These are phyloP conservation scores for Lycophotia porphyrea DNA, from an alignment of 2,888 invertebrate species.

Conservation along the genomic window DNA sequence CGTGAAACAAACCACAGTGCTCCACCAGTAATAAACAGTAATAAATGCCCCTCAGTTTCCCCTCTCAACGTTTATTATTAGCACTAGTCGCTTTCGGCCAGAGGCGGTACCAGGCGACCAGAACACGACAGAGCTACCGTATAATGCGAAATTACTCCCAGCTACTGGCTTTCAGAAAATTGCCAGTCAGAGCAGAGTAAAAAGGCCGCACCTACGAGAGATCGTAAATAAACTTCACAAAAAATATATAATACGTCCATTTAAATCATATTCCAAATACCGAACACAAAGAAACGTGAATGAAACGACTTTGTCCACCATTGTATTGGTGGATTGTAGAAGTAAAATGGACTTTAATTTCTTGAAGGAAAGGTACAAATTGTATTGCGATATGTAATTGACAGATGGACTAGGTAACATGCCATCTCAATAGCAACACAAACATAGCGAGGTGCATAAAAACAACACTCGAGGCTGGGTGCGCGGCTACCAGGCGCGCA, in stretches of 20 bases:
- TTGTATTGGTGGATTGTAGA: conserved; percentile 71
- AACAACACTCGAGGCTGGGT: conserved; percentile 80
- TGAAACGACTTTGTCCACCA: conserved; percentile 81
- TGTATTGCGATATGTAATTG: conserved; percentile 57
- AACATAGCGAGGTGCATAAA: conserved; percentile 84
- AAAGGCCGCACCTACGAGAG: conserved; percentile 60
- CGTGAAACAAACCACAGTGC: conserved; percentile 63
- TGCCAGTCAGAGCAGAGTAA: conserved; percentile 55
- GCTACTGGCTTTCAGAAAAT: conserved; percentile 67
- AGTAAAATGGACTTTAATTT: conserved; percentile 58
- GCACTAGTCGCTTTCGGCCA: conserved; percentile 66
- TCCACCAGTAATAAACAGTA: conserved; percentile 66
- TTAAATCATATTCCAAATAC: conserved; percentile 83
- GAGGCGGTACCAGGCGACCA: conserved; percentile 75
- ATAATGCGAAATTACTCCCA: conserved; percentile 64
- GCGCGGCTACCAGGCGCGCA: conserved; percentile 84
- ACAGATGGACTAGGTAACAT: conserved; percentile 74
- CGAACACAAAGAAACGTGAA: conserved; percentile 83
- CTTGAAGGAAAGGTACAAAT: conserved; percentile 56
- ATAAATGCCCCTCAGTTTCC: conserved; percentile 67
- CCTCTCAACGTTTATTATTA: conserved; percentile 71
- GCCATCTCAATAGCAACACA: conserved; percentile 84
- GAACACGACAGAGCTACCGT: conserved; percentile 73
- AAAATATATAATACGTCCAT: conserved; percentile 68
- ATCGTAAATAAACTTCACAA: conserved; percentile 66